Conservation (phyloP, 2,888 invertebrate species). For the Caenorhabditis sp. region DNA sequence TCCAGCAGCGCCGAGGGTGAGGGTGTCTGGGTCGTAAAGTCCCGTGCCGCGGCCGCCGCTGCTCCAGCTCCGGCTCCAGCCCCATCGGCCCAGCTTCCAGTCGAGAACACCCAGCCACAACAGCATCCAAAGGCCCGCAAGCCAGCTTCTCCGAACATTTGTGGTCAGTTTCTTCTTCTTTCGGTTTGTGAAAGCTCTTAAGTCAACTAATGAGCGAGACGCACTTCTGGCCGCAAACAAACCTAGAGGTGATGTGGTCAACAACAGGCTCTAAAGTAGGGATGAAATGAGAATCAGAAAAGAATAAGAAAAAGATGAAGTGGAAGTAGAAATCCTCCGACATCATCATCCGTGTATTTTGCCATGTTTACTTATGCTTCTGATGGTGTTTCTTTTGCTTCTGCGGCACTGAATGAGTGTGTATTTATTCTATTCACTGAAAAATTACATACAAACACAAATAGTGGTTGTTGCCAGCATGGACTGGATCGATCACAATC, state of each 20-base stretch:
- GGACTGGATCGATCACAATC: conserved; percentile 19
- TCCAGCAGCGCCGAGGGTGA: conserved; percentile 74
- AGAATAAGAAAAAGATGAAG: conserved; percentile 1
- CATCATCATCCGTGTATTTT: conserved; percentile 8
- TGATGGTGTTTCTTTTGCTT: conserved; percentile 31
- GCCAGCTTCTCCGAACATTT: conserved; percentile 67
- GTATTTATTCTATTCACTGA: conserved; percentile 41
- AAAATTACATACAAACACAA: conserved; percentile 49
- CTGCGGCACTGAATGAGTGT: conserved; percentile 17
- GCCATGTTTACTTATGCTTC: conserved; percentile 41
- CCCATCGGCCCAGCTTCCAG: conserved; percentile 41
- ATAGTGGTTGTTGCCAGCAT: conserved; percentile 7
- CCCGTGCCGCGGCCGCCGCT: conserved; percentile 66
- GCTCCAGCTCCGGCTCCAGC: conserved; percentile 47
- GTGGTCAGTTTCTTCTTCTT: conserved; percentile 60
- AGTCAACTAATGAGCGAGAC: conserved; percentile 45
- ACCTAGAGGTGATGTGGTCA: conserved; percentile 21
- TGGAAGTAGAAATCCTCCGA: too few species aligned
- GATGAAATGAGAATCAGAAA: neutral
- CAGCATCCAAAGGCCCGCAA: conserved; percentile 65
- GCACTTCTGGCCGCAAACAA: conserved; percentile 38
- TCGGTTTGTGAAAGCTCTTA: conserved; percentile 29
- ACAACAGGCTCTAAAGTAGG: conserved; percentile 22
- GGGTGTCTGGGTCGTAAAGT: conserved; percentile 79
- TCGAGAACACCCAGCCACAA: conserved; percentile 67